A percentile compares a stretch with the other conserved stretches of the same genome.
Conservation (phyloP, 2,797 vertebrate species). For the Caiman crocodilus region DNA sequence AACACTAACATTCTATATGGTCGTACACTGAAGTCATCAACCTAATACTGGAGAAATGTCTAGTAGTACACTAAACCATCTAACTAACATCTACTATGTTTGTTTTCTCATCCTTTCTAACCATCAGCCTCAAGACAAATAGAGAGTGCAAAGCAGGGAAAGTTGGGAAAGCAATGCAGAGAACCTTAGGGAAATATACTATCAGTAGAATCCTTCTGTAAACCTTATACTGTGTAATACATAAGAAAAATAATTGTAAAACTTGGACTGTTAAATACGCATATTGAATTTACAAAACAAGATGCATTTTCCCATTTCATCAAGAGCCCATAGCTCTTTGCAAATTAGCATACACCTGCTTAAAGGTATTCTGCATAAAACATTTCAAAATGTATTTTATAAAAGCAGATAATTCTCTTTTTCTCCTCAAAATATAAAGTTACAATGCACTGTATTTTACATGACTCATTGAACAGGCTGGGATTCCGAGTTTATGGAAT, state of each 20-base stretch:
- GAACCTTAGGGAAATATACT: conserved; percentile 48
- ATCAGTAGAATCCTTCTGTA: conserved; percentile 56
- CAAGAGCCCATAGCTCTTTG: conserved; percentile 25
- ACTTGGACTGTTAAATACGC: conserved; percentile 60
- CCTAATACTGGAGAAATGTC: not conserved
- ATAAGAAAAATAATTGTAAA: conserved; percentile 59
- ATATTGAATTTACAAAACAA: conserved; percentile 56
- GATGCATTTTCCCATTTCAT: conserved; percentile 33
- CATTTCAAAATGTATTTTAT: conserved; percentile 43
- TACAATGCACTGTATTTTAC: conserved; percentile 19
- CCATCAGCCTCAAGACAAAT: conserved; percentile 42
- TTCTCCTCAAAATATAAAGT: conserved; percentile 1
- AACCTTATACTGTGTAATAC: conserved; percentile 17
- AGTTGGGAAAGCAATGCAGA: conserved; percentile 35
- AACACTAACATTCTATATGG: not conserved
- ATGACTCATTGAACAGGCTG: conserved; percentile 13
- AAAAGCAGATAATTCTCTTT: conserved; percentile 53
- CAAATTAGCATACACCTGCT: conserved; percentile 59
- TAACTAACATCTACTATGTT: conserved; percentile 40
- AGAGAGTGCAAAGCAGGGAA: conserved; percentile 18
- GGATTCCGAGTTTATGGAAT: not conserved
- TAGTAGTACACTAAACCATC: conserved; percentile 13
- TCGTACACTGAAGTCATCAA: not conserved
- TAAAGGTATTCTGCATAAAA: conserved; percentile 57
- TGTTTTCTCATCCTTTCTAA: conserved; percentile 44